phyloP scores from a whole-genome alignment of 2,888 invertebrate genomes.

The Proisotoma minuta region DNA sequence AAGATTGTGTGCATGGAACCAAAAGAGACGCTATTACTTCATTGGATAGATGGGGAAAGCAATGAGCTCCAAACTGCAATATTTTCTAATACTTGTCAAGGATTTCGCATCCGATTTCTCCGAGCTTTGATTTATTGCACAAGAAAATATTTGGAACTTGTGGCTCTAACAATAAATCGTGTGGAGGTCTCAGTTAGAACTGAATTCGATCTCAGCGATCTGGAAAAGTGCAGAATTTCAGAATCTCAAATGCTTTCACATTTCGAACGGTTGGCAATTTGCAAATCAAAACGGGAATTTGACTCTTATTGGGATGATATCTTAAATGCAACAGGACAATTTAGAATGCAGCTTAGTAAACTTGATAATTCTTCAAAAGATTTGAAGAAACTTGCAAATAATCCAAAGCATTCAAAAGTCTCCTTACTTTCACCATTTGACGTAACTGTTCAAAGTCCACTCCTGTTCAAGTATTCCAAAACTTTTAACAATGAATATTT shows the following conservation, averaged over 20 bases:
- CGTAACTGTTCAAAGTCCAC: too few relatives aligned
- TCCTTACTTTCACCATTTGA: too few relatives aligned
- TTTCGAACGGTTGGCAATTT: constrained; percentile 12
- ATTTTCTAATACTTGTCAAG: constrained; percentile 19
- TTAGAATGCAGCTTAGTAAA: constrained; percentile 17
- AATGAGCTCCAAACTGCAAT: constrained; percentile 15
- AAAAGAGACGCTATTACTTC: constrained; percentile 17
- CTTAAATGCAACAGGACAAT: constrained; percentile 12
- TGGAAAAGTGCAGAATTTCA: constrained; percentile 16
- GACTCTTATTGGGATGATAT: constrained; percentile 15
- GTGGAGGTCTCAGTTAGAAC: constrained; percentile 12
- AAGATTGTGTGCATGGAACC: constrained; percentile 5
- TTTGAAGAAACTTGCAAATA: constrained; percentile 15
- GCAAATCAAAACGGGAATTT: constrained; percentile 26
- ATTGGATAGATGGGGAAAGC: constrained; percentile 21
- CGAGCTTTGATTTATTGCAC: constrained; percentile 27
- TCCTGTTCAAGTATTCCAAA: too few relatives aligned
- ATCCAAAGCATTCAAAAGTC: neutral
- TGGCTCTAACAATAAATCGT: constrained; percentile 14
- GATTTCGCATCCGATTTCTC: constrained; percentile 26
- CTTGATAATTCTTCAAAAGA: constrained; percentile 14
- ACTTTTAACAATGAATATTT: too few relatives aligned
- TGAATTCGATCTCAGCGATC: constrained; percentile 17
- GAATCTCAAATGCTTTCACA: constrained; percentile 14
- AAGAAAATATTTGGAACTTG: neutral